Evolutionary conservation across 2,888 invertebrate species (phyloP).

Genomic region (Patella ulyssiponensis): DNA sequence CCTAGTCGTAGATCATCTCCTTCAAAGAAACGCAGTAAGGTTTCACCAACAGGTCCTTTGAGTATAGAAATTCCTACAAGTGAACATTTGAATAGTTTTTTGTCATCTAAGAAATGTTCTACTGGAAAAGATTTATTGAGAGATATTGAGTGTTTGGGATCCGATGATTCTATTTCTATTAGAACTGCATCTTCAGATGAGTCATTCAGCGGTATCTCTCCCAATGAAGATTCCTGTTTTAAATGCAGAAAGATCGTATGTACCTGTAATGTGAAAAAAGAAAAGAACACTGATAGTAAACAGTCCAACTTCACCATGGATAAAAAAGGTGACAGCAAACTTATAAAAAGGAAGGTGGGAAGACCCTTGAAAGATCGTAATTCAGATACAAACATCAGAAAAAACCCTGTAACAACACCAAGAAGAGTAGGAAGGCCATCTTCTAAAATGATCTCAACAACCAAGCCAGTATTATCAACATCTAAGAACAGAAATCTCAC

Average conservation of each 20-base stretch:
- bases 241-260: neutral
- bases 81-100: neutral
- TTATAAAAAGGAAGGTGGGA: neutral
- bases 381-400: no score
- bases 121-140: neutral
- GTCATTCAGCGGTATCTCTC: slow-evolving; percentile 25
- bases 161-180: slow-evolving; percentile 47
- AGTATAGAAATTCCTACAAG: neutral
- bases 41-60: neutral
- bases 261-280: neutral
- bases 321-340: neutral
- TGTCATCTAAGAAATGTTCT: neutral
- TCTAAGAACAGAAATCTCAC: neutral
- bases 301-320: neutral
- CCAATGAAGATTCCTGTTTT: neutral
- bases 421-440: no score
- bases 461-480: neutral
- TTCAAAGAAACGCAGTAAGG: neutral
- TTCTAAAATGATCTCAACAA: neutral
- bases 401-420: no score
- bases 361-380: neutral
- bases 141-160: neutral
- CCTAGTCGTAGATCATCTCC: neutral
- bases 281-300: neutral
- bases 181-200: slow-evolving; percentile 50